Conservation (phyloP, 1,140 invertebrate genomes). For the Tetramorium alpestre region DNA sequence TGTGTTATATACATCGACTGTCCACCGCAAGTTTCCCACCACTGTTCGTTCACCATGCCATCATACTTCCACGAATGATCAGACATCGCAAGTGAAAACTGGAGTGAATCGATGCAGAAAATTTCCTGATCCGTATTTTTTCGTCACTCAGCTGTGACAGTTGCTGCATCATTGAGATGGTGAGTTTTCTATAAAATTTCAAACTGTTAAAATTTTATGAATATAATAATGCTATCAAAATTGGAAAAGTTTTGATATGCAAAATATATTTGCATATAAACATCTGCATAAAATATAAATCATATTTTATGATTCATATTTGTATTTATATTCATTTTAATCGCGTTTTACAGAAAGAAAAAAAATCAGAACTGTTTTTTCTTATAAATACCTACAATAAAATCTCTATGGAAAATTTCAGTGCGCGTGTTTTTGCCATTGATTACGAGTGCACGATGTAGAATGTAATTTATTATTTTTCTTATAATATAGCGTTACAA, state of each 20-base stretch:
- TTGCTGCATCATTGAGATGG: not conserved
- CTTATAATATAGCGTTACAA: not conserved
- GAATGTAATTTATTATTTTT: not conserved
- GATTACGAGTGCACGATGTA: not conserved
- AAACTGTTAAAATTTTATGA: not conserved
- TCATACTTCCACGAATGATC: not conserved
- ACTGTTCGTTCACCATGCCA: not conserved
- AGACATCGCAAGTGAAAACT: slow-evolving; percentile 1
- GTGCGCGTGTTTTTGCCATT: not conserved
- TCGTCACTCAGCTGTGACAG: not conserved
- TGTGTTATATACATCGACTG: not conserved
- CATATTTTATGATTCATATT: not conserved
- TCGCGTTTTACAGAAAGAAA: not conserved
- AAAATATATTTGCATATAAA: not conserved
- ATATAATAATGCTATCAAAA: not conserved
- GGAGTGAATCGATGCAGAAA: not conserved
- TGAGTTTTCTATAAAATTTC: not conserved
- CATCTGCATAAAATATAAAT: not conserved
- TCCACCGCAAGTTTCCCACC: not conserved
- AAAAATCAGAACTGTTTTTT: not conserved
- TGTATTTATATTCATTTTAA: not conserved
- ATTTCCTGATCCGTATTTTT: not conserved
- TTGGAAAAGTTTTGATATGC: not conserved
- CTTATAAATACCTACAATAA: not conserved
- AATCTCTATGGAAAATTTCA: not conserved